Base-by-base conservation (phyloP, 2,113 vertebrate genomes). In the Dissostichus mawsoni region DNA sequence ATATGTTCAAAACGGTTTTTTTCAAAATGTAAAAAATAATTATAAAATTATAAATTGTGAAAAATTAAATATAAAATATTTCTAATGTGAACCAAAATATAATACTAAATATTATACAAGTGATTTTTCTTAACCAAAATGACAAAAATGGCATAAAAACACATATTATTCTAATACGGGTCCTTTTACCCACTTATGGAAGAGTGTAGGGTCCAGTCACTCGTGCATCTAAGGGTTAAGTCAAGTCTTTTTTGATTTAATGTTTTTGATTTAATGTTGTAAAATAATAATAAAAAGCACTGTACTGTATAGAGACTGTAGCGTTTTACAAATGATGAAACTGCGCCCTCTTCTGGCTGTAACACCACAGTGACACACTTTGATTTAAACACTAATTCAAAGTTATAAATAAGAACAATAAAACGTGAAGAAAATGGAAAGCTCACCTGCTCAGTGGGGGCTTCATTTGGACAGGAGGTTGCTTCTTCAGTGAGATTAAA, bases 301-400 rank as follows among this genome's bases (percentile, higher is more conserved):
- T 51, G 56, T 2, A 17, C 13, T 65, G 4, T 0, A 29, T 29
- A 64, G 47, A 0, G 6, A 16, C 18, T 64, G 2, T 2, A 61
- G 0, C 0, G 3, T 4, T 12, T 45, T 5, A 56, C 0, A 0
- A 41, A 41, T 76, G 55, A n/a, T 41, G 0, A 45, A 57, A 80
- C 11, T 0, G 61, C 73, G 25, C 84, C 90, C 64, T 62, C 92
- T 91, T 0, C 70, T 85, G 90, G 80, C 50, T 8, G 11, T 18
- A 25, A 52, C 9, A 2, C 1, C 10, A 33, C 44, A 51, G 3
- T 51, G 9, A 18, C 65, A 55, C 3, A 4, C 33, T 8, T 44
- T 13, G 13, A 55, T 3, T 9, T 53, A n/a, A 17, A 53, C 2
- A 17, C 18, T 9, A 14, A 65, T 2, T 12, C 25, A 52, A 45